Evolutionary conservation across 1,140 invertebrate species (phyloP).

Genomic region (Eulimnadia texana): DNA sequence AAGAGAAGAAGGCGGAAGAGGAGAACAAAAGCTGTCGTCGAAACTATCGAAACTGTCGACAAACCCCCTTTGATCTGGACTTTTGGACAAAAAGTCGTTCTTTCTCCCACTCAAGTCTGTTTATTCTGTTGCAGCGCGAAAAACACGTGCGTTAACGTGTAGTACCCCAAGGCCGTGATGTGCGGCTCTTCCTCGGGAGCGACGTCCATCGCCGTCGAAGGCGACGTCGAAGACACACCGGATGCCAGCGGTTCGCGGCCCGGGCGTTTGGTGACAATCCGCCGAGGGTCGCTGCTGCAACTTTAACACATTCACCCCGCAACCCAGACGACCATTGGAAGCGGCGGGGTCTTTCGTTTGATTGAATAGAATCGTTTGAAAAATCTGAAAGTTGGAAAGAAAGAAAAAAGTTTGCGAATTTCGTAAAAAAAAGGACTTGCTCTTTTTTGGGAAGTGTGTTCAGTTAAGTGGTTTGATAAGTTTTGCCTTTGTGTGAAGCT

Average conservation of each 20-base stretch:
- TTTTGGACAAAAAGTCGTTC: neutral
- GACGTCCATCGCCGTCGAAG: constrained; percentile 13
- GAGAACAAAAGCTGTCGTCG: no score
- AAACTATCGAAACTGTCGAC: no score
- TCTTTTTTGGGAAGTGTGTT: no score
- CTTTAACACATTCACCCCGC: neutral
- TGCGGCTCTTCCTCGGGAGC: constrained; percentile 14
- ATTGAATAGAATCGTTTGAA: neutral
- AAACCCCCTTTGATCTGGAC: neutral
- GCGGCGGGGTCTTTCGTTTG: neutral
- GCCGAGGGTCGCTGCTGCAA: neutral
- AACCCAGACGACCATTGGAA: neutral
- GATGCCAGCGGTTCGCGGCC: constrained; percentile 13
- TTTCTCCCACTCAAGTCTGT: no score
- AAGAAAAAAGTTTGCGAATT: neutral
- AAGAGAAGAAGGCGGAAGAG: no score
- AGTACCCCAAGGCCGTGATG: constrained; percentile 12
- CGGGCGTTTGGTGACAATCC: constrained; percentile 5
- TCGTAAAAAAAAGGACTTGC: neutral
- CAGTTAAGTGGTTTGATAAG: no score
- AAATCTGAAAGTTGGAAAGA: neutral
- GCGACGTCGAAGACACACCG: constrained; percentile 17
- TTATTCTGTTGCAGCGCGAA: neutral
- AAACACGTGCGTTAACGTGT: neutral
- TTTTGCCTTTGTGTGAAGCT: no score